Evolutionary conservation across 2,113 vertebrate species (phyloP), one percentile per base, ranked within the genome.

Genomic region (Balaeniceps rex): DNA sequence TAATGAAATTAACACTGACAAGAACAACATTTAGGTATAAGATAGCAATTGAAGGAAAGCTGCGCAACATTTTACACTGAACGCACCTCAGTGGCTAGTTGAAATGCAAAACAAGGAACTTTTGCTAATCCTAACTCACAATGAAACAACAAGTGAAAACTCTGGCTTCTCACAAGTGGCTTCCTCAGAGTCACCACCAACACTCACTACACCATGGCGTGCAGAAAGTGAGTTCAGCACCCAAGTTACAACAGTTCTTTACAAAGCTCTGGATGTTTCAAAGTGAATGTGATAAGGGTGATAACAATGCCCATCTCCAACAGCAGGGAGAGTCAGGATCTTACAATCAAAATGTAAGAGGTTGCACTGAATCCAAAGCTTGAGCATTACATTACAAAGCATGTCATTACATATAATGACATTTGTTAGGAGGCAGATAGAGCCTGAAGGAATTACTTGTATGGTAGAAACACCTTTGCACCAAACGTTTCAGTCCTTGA

Each of bases 151-250:
- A 87, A 87, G n/a, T 25, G 51, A 92, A 76, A 80, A 61, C 25
- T 29, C 82, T 46, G 40, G 40, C 68, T 80, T 60, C 55, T 64
- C 29, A 22, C 31, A 74, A 42, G 38, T 2, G 3, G 77, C 68
- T 92, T 57, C 38, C 28, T 55, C 51, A 24, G 75, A 7, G 9
- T 47, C 38, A 24, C 40, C 36, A 34, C 18, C 9, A 26, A 36
- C 5, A 4, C 33, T 49, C 12, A 9, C n/a, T 44, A 79, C 51
- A 23, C 25, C 1, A 6, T 18, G 14, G n/a, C 0, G 1, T 14
- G 38, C 52, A 90, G 57, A 19, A 83, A 38, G 40, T 1, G 1
- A 72, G 49, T 72, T 76, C 52, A 84, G 77, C 63, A 76, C 52
- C 55, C 38, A 68, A 63, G 36, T 68, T 83, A 68, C 22, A 78